Evolutionary conservation across 2,888 invertebrate species (phyloP), one percentile per base, ranked within the genome.

Genomic region (Spodoptera exigua): DNA sequence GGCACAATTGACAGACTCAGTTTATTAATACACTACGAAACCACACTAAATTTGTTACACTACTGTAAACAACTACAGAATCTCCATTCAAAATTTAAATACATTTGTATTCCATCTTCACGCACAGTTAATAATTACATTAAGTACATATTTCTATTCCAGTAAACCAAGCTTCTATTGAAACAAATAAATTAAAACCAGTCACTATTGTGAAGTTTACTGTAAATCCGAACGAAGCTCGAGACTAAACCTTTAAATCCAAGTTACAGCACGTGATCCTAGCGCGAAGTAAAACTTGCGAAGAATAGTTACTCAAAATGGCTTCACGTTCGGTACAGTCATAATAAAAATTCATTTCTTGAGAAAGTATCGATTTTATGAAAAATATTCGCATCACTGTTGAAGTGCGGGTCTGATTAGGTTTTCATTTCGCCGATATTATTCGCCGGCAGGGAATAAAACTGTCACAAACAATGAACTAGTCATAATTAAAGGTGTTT

Each of bases 171-270:
- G 65, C 61, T 65, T 27, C 27, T 27, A 27, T 27, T 45, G 36
- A 54, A 66, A 74, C 61, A 74, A 74, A 63, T 61, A 63, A 71
- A 75, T 69, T 32, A 21, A 65, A 69, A 60, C 51, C 40, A 52
- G 58, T 61, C 63, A 59, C 49, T 65, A 17, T 45, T 39, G 41
- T 44, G 14, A 57, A 72, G 56, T 69, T 72, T 62, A 46, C 61
- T 47, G 69, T 59, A 60, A 69, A 75, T 61, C 61, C 54, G 27
- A 51, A 52, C 45, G 32, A 54, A 69, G 51, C 59, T 52, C 43
- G 48, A 64, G 56, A 60, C 57, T 41, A 37, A 65, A 71, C 55
- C 62, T 65, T 69, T 75, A 64, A 64, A 74, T 64, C 66, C 66
- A 39, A 68, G 61, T 57, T 68, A 56, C 61, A 55, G 59, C 59